Conservation (phyloP, 2,797 vertebrate species). For the Odontamblyopus rebecca region DNA sequence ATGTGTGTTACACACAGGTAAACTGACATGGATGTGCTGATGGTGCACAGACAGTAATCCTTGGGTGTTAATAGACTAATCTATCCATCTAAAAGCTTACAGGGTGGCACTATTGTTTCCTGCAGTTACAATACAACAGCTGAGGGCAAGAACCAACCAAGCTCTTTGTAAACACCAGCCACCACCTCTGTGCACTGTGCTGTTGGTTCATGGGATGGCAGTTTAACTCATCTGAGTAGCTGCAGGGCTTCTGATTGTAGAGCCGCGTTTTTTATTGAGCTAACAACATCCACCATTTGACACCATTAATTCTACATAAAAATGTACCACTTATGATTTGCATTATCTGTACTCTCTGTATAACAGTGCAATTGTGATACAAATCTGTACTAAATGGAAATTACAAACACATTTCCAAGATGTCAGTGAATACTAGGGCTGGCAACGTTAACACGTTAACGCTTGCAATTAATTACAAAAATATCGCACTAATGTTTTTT, state of each 20-base stretch:
- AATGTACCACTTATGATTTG: not conserved
- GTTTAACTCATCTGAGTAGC: constrained; percentile 44
- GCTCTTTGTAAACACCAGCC: constrained; percentile 61
- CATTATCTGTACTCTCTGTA: no score
- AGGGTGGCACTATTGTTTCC: constrained; percentile 64
- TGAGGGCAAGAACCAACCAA: constrained; percentile 63
- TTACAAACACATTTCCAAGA: no score
- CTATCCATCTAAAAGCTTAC: constrained; percentile 71
- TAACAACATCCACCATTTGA: constrained; percentile 4
- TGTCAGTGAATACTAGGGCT: no score
- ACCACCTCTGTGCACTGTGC: constrained; percentile 55
- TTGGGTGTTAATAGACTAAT: constrained; percentile 69
- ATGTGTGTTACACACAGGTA: constrained; percentile 32
- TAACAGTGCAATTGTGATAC: no score
- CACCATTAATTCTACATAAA: not conserved
- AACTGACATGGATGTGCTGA: constrained; percentile 63
- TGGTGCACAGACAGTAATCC: constrained; percentile 70
- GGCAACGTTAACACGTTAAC: no score
- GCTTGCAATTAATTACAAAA: no score
- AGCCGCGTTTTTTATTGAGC: constrained; percentile 43
- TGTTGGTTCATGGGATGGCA: constrained; percentile 58
- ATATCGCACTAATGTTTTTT: no score
- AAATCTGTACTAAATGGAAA: no score
- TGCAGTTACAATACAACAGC: constrained; percentile 72
- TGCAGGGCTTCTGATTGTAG: constrained; percentile 47